Evolutionary conservation across 2,113 vertebrate species (phyloP), one percentile per base, ranked within the genome.

Genomic region (Rhipidura dahli): DNA sequence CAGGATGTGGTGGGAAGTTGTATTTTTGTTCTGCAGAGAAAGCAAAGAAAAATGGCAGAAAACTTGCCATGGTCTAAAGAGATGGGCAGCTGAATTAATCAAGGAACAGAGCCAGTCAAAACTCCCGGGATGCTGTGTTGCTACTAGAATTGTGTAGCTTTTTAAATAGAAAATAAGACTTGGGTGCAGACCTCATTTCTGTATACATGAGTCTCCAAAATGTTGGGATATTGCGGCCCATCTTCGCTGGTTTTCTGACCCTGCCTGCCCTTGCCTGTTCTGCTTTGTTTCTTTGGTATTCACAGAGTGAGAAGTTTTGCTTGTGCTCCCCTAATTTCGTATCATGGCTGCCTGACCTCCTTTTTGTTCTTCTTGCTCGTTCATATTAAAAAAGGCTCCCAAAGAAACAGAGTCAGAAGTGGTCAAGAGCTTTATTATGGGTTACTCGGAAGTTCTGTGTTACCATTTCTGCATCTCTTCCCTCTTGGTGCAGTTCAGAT

Each of bases 121-220:
- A 64, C 22, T 91, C 40, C 13, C 19, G 51, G 39, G 40, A 27
- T 27, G 2, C 27, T 47, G 24, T 4, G 6, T 79, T 75, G 13
- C 23, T 64, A 4, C 27, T 56, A 23, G 50, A 80, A 53, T 31
- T 15, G 6, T 20, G 6, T 20, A 20, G 19, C 10, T 44, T 91
- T 83, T 78, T 35, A 77, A 81, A 70, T 15, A 65, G 39, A 53
- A 45, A 78, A 10, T 35, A 53, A 66, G 22, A 15, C 18, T 53
- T 75, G 2, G 1, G 5, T 19, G 17, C 61, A 51, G 44, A 35
- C 28, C 49, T 75, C 0, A 15, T 72, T 40, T 92, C 40, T 61
- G 0, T 31, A 4, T 47, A 14, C 1, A 3, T 2, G 4, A 47
- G 35, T 57, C 10, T 78, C 27, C 2, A 7, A 35, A 88, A 30